Evolutionary conservation across 2,888 invertebrate species (phyloP), one percentile per base, ranked within the genome.

Genomic region (Hedychridium roseum): DNA sequence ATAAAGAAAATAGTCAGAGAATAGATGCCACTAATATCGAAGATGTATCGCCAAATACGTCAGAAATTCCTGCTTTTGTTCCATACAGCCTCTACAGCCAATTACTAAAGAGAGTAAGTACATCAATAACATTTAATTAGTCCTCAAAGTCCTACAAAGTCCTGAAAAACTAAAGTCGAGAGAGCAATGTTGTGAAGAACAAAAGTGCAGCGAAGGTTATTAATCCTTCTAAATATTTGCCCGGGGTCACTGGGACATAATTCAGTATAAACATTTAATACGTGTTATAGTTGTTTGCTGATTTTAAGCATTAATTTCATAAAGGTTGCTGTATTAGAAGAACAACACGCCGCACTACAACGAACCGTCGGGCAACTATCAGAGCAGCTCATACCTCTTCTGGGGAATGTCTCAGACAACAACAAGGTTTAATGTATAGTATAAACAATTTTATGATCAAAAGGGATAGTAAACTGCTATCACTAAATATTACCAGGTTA

Each of bases 11-110:
- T 46, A 38, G 26, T 42, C 52, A 57, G 31, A 62, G 58, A 47
- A 45, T 53, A 16, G 68, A 73, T 11, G 31, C 50, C 6, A 54
- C 49, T 16, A 46, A 59, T 16, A 45, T 4, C 35, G 18, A 17
- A 6, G 64, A 64, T 14, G 42, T 47, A 1, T 58, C 58, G 14
- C 54, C 63, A 20, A 41, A 43, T 17, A 44, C 57, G 17, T 47
- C 64, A 34, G 60, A 62, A 43, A 61, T 68, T 39, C 66, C 73
- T 36, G 70, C 72, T 47, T 77, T 67, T 50, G 78, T 79, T 49
- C 75, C 78, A 31, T 78, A 76, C 62, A 68, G 71, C 41, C 64
- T 77, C 44, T 79, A 74, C 55, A 73, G 60, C 60, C 74, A 78
- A 58, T 61, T 78, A 32, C 52, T 76, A 48, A 73, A 78, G 50